Base-by-base conservation (phyloP, 1,140 invertebrate genomes). In the Galleria mellonella region DNA sequence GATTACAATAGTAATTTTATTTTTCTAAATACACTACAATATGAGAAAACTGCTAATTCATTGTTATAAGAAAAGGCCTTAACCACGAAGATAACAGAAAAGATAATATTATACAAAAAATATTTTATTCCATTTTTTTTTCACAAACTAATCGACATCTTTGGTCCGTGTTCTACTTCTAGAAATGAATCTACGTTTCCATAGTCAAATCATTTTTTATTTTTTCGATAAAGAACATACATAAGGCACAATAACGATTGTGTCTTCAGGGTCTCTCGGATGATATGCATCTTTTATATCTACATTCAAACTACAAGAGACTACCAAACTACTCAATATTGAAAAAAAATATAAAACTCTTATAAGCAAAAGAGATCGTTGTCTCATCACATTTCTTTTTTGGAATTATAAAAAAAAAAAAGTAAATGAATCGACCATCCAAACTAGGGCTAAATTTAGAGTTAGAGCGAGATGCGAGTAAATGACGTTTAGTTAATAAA, bases 71-170 rank as follows among this genome's bases (percentile, higher is more conserved):
- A 11, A 11, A 49, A 42, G 6, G 27, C 32, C 29, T 37, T 30
- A 40, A 44, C 42, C 31, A 40, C 37, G 36, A 47, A 43, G 62
- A 54, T 47, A 71, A 74, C 57, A 55, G 61, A 67, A 58, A 72
- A 77, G 75, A 62, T 68, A 72, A 74, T 43, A 72, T 66, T 69
- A 62, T 81, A 83, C 73, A 77, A 83, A 83, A 83, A 78, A 83
- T 83, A 78, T 76, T 31, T 42, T n/a, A n/a, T 58, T 31, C 37
- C 27, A 49, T 77, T 56, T 73, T 63, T 62, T 69, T 43, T 73
- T 74, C 51, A 53, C 58, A 64, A 76, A 75, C 60, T 72, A 61
- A 55, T 67, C 68, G 64, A 68, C 35, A 23, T 58, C 49, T 74
- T 69, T 83, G 78, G 78, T 83, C 78, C 78, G 62, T 74, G 54